Evolutionary conservation across 92 coral and sea anemone genomes (phyloP).

Genomic region (Parazoanthus swiftii): DNA sequence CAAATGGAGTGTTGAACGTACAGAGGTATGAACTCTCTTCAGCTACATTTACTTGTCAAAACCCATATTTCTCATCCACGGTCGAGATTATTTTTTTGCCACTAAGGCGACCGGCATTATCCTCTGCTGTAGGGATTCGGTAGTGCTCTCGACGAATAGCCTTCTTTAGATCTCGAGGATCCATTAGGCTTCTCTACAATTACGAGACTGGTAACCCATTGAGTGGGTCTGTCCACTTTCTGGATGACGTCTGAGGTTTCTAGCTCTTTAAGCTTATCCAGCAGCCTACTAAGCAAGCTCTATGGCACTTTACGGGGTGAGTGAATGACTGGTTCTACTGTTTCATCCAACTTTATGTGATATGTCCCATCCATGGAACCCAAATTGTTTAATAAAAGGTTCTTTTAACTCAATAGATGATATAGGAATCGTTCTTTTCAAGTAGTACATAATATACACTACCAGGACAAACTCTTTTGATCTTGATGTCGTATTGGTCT

Average conservation of each 20-base stretch:
- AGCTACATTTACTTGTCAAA: slow-evolving; percentile 36
- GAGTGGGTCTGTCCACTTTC: no score
- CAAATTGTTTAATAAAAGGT: no score
- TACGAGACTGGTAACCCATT: slow-evolving; percentile 45
- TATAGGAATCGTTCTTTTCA: no score
- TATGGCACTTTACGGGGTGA: no score
- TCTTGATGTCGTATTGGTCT: no score
- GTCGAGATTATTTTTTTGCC: slow-evolving; percentile 42
- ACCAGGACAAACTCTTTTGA: no score
- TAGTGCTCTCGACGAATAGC: slow-evolving; percentile 44
- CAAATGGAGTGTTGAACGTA: slow-evolving; percentile 15
- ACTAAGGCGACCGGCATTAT: slow-evolving; percentile 42
- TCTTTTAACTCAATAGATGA: no score
- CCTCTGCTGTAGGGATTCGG: slow-evolving; percentile 46
- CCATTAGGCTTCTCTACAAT: slow-evolving; percentile 49
- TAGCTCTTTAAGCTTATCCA: background rate
- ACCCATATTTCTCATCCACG: slow-evolving; percentile 32
- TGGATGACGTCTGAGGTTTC: no score
- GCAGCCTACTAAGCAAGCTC: background rate
- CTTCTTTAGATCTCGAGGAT: slow-evolving; percentile 45
- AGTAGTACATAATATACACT: no score
- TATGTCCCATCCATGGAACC: no score
- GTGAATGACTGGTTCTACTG: no score
- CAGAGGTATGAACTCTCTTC: slow-evolving; percentile 43
- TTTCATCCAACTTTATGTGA: no score